These are phyloP conservation scores for Bucorvus abyssinicus DNA, from an alignment of 2,797 vertebrate genomes.

Conservation along the genomic window DNA sequence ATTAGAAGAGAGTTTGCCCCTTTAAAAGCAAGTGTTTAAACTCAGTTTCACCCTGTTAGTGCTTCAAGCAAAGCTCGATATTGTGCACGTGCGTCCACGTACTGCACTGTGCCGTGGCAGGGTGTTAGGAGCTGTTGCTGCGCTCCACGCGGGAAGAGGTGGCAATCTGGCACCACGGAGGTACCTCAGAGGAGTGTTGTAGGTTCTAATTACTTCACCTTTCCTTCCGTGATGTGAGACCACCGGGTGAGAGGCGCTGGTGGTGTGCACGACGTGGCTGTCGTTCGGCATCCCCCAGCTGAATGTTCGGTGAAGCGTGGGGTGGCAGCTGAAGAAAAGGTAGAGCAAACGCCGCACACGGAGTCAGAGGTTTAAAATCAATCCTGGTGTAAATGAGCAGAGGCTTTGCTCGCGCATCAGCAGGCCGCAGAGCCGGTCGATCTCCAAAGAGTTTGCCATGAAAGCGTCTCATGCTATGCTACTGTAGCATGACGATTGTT, in stretches of 20 bases:
- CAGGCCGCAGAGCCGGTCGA: background rate
- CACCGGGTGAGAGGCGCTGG: background rate
- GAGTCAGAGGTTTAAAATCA: slow-evolving; percentile 7
- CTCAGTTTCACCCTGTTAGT: background rate
- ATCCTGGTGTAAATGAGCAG: background rate
- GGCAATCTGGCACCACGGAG: background rate
- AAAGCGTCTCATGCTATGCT: slow-evolving; percentile 23
- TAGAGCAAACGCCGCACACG: no score
- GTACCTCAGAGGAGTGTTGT: background rate
- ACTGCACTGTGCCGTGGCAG: background rate
- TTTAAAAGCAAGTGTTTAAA: background rate
- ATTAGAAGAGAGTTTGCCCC: background rate
- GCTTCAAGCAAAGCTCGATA: background rate
- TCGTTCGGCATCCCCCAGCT: background rate
- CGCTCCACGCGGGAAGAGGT: background rate
- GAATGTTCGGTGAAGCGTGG: background rate
- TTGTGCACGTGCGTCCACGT: background rate
- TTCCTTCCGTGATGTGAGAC: slow-evolving; percentile 6
- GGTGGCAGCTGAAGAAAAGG: background rate
- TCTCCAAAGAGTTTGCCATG: background rate
- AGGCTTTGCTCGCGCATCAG: slow-evolving; percentile 20
- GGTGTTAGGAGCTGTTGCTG: background rate
- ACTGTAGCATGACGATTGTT: slow-evolving; percentile 19
- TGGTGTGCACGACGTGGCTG: accelerated
- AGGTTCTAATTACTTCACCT: background rate